phyloP scores from a whole-genome alignment of 2,797 vertebrate genomes.

The Myotis pilosus region DNA sequence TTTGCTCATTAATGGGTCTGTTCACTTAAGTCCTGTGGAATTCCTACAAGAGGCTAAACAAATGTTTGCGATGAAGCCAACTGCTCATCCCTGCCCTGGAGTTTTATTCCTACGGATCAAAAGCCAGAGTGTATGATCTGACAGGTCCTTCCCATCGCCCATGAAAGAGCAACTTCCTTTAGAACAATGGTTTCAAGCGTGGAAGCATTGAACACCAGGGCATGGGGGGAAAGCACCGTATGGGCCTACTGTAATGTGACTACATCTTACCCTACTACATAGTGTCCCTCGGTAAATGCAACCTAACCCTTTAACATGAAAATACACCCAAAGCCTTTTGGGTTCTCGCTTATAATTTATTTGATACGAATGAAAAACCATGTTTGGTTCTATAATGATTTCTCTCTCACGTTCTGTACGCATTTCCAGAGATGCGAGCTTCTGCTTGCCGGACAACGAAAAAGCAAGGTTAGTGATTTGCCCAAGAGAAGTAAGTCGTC shows the following conservation, averaged over 20 bases:
- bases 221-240: constrained; percentile 14
- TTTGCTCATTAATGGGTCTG: background rate
- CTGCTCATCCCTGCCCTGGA: constrained; percentile 50
- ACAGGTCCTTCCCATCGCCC: background rate
- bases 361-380: background rate
- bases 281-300: background rate
- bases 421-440: background rate
- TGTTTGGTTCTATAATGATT: background rate
- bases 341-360: background rate
- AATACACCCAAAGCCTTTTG: background rate
- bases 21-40: constrained; percentile 32
- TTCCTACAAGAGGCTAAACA: constrained; percentile 68
- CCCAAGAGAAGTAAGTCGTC: background rate
- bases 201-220: background rate
- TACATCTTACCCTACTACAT: constrained; percentile 62
- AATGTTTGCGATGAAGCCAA: constrained; percentile 68
- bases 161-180: constrained; percentile 70
- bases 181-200: background rate
- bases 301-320: background rate
- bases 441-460: background rate
- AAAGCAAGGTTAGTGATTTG: background rate
- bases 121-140: background rate
- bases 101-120: constrained; percentile 36
- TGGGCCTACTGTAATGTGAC: background rate
- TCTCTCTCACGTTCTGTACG: background rate